Conservation (phyloP, 2,888 invertebrate genomes). For the Hermaeophaga mercurialis region DNA sequence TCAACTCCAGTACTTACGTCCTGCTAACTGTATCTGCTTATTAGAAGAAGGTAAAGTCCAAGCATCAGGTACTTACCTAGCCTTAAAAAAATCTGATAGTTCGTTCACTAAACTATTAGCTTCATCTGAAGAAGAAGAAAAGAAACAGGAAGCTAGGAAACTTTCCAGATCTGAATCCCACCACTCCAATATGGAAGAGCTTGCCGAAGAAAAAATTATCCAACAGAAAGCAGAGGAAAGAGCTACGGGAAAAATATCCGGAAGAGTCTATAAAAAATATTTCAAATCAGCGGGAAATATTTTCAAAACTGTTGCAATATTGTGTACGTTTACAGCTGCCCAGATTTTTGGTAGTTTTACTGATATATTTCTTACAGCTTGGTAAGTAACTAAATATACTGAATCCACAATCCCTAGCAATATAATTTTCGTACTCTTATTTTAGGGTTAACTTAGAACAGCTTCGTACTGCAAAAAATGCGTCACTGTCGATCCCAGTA, state of each 20-base stretch:
- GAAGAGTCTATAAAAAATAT: constrained; percentile 69
- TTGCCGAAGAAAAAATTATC: constrained; percentile 38
- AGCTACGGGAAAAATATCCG: constrained; percentile 63
- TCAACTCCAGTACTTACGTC: constrained; percentile 68
- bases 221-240: constrained; percentile 62
- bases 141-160: constrained; percentile 26
- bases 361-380: constrained; percentile 80
- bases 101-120: constrained; percentile 70
- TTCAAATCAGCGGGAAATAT: constrained; percentile 75
- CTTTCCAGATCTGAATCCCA: constrained; percentile 58
- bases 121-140: constrained; percentile 45
- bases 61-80: constrained; percentile 62
- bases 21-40: constrained; percentile 62
- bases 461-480: constrained; percentile 62
- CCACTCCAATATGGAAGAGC: constrained; percentile 11
- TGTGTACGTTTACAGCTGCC: constrained; percentile 52
- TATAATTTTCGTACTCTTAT: not conserved
- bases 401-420: no score
- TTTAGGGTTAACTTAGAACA: constrained; percentile 46
- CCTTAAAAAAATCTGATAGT: constrained; percentile 70
- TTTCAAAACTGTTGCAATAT: constrained; percentile 56
- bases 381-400: no score
- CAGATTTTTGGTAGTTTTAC: constrained; percentile 68
- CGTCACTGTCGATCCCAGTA: not conserved
- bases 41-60: constrained; percentile 63